phyloP scores from a whole-genome alignment of 1,140 invertebrate genomes.

The Calliphora vicina region DNA sequence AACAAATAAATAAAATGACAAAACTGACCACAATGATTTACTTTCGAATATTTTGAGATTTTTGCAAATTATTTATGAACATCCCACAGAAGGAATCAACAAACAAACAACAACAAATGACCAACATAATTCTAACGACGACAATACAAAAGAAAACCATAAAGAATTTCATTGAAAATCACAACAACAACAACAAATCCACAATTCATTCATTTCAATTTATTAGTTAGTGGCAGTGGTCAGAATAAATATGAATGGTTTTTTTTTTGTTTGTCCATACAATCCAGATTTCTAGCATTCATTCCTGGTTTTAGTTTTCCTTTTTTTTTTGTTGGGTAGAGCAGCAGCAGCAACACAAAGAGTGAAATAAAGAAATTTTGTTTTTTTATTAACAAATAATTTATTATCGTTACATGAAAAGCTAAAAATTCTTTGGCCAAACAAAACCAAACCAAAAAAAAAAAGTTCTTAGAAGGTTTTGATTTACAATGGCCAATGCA shows the following conservation, averaged over 20 bases:
- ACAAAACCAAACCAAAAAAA: neutral
- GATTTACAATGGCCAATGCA: neutral
- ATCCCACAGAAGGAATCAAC: neutral
- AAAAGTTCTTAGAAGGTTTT: neutral
- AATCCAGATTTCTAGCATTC: too few relatives aligned
- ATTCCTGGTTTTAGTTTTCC: neutral
- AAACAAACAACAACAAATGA: neutral
- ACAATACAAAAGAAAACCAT: neutral
- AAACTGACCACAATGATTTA: slow-evolving; percentile 27
- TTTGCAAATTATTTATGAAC: slow-evolving; percentile 28
- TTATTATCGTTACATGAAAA: neutral
- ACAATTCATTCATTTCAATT: slow-evolving; percentile 8
- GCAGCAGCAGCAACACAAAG: neutral
- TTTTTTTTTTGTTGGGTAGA: neutral
- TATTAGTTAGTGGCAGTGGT: neutral
- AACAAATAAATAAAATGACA: neutral
- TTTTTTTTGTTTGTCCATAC: neutral
- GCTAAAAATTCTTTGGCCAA: neutral
- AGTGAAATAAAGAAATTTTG: neutral
- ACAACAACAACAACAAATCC: neutral
- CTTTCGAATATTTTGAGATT: slow-evolving; percentile 15
- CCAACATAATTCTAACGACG: neutral
- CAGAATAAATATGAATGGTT: neutral
- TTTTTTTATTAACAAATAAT: neutral
- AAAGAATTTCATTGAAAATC: neutral